A percentile compares a stretch with the other conserved stretches of the same genome.
Conservation (phyloP, 2,888 invertebrate genomes). For the Pherbina coryleti region DNA sequence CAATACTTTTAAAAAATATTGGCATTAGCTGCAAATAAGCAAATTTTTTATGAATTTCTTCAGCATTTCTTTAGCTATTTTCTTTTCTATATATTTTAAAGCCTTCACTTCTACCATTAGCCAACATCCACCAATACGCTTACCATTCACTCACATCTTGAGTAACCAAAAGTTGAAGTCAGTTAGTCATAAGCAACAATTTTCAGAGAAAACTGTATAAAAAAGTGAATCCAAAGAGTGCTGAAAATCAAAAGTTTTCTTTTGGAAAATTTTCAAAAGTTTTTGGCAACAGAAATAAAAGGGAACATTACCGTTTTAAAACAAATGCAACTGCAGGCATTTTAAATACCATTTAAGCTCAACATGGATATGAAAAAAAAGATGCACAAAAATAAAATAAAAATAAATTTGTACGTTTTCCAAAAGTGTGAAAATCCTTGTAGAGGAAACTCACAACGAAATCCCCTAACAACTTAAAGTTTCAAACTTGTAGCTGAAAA, state of each 20-base stretch:
- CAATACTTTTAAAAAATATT: no score
- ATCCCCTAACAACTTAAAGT: not conserved
- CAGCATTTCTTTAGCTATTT: no score
- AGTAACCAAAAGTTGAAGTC: no score
- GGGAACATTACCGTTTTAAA: not conserved
- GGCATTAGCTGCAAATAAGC: no score
- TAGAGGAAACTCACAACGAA: not conserved
- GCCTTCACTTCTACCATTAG: no score
- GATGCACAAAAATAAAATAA: not conserved
- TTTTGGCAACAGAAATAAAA: not conserved
- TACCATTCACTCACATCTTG: no score
- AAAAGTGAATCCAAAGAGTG: conserved; percentile 14
- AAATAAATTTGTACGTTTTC: not conserved
- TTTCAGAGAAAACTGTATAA: not conserved
- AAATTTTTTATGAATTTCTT: no score
- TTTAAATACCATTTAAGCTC: not conserved
- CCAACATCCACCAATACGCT: no score
- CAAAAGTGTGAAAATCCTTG: not conserved
- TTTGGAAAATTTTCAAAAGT: conserved; percentile 22
- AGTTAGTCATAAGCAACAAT: no score
- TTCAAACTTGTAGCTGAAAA: not conserved
- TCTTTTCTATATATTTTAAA: no score
- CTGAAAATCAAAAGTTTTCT: conserved; percentile 20
- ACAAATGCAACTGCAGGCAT: conserved; percentile 1
- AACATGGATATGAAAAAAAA: not conserved